These are phyloP conservation scores for Odocoileus hemionus DNA, from an alignment of 2,113 vertebrate species.

Conservation along the genomic window DNA sequence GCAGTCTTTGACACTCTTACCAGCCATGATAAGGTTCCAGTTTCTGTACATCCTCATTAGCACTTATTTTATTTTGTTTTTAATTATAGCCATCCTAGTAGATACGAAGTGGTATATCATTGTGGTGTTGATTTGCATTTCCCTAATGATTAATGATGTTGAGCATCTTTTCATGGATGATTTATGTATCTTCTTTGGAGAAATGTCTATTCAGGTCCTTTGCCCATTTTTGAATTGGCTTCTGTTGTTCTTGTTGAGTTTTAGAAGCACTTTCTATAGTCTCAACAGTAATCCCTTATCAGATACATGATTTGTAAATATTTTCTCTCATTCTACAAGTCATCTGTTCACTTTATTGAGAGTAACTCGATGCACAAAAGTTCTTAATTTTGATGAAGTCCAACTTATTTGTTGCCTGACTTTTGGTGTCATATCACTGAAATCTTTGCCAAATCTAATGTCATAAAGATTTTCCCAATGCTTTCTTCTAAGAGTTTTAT, in stretches of 20 bases:
- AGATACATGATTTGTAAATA: background rate
- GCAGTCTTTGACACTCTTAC: background rate
- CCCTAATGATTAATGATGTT: background rate
- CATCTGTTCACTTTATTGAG: background rate
- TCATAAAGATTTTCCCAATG: background rate
- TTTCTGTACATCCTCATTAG: background rate
- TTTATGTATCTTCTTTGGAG: background rate
- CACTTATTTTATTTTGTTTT: background rate
- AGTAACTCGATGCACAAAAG: background rate
- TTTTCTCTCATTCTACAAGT: background rate
- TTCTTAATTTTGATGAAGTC: background rate
- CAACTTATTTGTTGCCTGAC: background rate
- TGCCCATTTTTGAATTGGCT: background rate
- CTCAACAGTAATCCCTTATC: background rate
- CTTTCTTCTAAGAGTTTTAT: background rate
- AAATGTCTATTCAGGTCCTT: background rate
- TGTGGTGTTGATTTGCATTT: background rate
- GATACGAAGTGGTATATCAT: background rate
- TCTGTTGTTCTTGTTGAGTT: background rate
- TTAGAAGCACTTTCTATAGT: background rate
- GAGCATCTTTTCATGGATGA: background rate
- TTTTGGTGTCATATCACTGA: background rate
- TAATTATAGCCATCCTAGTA: background rate
- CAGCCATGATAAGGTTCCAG: background rate
- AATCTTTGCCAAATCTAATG: background rate